A percentile compares a stretch with the other conserved stretches of the same genome.
These are phyloP conservation scores for Cossypha caffra DNA, from an alignment of 2,797 vertebrate species.

Conservation along the genomic window DNA sequence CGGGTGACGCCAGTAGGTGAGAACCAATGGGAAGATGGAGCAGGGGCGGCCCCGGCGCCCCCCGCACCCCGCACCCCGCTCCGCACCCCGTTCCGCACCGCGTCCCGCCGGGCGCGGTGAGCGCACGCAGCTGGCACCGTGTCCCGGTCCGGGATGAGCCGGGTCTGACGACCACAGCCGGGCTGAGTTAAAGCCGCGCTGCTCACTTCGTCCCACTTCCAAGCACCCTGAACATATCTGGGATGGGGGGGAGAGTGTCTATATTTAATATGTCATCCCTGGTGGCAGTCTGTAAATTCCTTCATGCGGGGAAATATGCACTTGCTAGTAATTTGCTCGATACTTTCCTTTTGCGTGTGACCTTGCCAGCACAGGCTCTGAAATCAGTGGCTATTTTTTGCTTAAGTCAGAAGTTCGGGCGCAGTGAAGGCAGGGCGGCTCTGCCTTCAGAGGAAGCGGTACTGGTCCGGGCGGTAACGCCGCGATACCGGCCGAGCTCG, in stretches of 20 bases:
- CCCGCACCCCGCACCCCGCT: background rate
- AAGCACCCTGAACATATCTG: too few species aligned
- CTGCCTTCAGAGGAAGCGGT: background rate
- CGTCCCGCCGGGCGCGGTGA: background rate
- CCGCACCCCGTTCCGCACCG: background rate
- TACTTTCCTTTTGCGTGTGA: background rate
- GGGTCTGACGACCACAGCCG: accelerated
- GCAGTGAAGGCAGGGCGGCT: background rate
- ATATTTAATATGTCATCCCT: background rate
- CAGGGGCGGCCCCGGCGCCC: background rate
- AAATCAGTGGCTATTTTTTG: background rate
- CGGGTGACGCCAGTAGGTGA: background rate
- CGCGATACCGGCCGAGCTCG: background rate
- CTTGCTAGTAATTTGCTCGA: background rate
- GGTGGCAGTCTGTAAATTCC: background rate
- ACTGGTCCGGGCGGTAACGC: too few species aligned
- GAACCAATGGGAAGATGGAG: background rate
- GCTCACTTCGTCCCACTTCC: background rate
- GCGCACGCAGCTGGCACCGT: background rate
- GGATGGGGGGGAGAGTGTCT: accelerated
- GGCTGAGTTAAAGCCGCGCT: background rate
- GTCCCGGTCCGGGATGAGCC: background rate
- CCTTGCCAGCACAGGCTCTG: background rate
- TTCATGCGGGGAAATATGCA: background rate
- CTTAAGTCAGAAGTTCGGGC: background rate